phyloP scores from a whole-genome alignment of 2,797 vertebrate genomes.

The Orientallactaga sibirica region DNA sequence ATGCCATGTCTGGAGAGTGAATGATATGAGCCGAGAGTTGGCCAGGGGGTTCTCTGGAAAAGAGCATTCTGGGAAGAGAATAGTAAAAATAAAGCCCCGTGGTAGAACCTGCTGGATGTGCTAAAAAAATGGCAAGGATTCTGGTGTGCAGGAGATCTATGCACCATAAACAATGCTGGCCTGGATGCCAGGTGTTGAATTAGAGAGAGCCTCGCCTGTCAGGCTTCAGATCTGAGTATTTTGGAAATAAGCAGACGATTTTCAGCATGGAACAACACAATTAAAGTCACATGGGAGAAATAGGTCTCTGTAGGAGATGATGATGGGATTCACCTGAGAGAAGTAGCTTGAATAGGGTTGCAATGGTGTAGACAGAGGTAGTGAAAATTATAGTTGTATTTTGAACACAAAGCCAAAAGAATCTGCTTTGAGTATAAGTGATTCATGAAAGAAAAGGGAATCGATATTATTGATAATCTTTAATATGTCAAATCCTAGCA shows the following conservation, averaged over 20 bases:
- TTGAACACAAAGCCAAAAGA: neutral
- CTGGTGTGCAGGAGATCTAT: neutral
- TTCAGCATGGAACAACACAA: neutral
- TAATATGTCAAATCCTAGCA: neutral
- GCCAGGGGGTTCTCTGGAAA: neutral
- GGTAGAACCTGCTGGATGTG: neutral
- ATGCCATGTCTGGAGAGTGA: neutral
- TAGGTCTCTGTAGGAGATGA: neutral
- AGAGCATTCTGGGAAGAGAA: neutral
- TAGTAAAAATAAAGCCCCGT: neutral
- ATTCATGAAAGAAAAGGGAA: neutral
- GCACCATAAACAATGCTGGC: neutral
- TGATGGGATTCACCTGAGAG: neutral
- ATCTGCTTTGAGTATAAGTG: slow-evolving; percentile 11
- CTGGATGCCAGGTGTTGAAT: neutral
- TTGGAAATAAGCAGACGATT: neutral
- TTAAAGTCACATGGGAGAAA: neutral
- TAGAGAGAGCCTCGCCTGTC: neutral
- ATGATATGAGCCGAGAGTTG: neutral
- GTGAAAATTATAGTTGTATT: neutral
- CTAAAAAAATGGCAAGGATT: neutral
- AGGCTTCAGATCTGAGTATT: neutral
- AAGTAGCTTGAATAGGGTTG: neutral
- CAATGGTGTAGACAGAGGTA: neutral
- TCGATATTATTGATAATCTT: neutral